These are phyloP conservation scores for Limnephilus lunatus DNA, from an alignment of 2,888 invertebrate genomes.

Conservation along the genomic window DNA sequence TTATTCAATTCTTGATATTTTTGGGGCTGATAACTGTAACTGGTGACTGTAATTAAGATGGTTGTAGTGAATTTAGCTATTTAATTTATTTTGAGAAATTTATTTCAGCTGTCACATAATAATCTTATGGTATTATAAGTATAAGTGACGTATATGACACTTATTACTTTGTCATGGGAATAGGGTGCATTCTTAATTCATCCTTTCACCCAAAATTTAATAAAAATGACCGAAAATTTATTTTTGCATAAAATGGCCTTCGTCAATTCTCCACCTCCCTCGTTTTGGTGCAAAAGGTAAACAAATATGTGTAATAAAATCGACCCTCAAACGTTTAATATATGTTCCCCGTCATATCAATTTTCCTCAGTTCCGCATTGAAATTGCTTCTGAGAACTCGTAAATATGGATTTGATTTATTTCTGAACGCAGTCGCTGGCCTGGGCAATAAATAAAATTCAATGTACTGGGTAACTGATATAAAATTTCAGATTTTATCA, in stretches of 20 bases:
- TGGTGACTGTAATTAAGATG: background rate
- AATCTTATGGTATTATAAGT: background rate
- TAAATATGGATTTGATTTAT: background rate
- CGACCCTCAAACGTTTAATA: background rate
- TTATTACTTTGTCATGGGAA: background rate
- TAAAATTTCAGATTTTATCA: background rate
- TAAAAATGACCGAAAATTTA: background rate
- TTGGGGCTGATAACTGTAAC: background rate
- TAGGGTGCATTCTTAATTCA: background rate
- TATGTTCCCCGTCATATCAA: background rate
- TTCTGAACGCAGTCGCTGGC: background rate
- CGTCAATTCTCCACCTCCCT: background rate
- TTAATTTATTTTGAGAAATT: background rate
- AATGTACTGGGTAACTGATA: background rate
- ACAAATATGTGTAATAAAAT: background rate
- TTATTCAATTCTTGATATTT: no score
- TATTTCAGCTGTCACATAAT: background rate
- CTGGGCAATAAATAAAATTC: background rate
- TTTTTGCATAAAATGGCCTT: background rate
- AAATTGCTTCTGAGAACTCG: background rate
- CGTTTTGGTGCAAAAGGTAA: background rate
- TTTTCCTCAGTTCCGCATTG: background rate
- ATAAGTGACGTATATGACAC: background rate
- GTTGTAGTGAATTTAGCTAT: background rate
- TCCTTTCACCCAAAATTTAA: background rate